Conservation (phyloP, 2,113 vertebrate genomes). For the Myodes glareolus region DNA sequence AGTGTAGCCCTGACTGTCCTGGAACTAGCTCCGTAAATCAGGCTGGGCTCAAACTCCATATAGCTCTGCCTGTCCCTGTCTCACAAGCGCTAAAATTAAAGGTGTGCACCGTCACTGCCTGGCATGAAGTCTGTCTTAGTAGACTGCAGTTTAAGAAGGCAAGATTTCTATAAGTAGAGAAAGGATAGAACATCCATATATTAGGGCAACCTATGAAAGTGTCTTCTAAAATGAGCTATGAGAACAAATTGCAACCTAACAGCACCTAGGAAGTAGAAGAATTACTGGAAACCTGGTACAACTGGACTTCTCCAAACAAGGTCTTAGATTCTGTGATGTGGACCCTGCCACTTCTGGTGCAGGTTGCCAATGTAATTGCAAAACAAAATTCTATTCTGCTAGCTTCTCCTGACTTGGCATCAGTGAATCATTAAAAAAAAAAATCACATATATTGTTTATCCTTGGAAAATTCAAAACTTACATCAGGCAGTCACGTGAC, state of each 20-base stretch:
- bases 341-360: too few relatives aligned
- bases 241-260: neutral
- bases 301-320: rapidly evolving
- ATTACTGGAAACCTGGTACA: neutral
- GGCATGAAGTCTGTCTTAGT: constrained; percentile 22
- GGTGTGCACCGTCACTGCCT: too few relatives aligned
- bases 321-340: neutral
- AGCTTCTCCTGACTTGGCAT: constrained; percentile 49
- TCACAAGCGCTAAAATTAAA: too few relatives aligned
- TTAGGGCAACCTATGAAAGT: neutral
- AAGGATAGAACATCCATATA: neutral
- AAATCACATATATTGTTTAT: constrained; percentile 51
- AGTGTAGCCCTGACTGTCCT: too few relatives aligned
- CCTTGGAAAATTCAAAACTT: constrained; percentile 2
- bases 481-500: constrained; percentile 50
- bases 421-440: constrained; percentile 68
- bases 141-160: neutral
- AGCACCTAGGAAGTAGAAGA: neutral
- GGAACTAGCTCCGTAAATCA: too few relatives aligned
- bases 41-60: too few relatives aligned
- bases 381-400: constrained; percentile 9
- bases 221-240: neutral
- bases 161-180: neutral
- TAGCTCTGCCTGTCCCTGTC: too few relatives aligned
- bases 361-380: neutral